Percentiles rank a stretch among this genome's conserved stretches.
Conservation (phyloP, 2,797 vertebrate genomes). For the Parotocinclus haroldoi region DNA sequence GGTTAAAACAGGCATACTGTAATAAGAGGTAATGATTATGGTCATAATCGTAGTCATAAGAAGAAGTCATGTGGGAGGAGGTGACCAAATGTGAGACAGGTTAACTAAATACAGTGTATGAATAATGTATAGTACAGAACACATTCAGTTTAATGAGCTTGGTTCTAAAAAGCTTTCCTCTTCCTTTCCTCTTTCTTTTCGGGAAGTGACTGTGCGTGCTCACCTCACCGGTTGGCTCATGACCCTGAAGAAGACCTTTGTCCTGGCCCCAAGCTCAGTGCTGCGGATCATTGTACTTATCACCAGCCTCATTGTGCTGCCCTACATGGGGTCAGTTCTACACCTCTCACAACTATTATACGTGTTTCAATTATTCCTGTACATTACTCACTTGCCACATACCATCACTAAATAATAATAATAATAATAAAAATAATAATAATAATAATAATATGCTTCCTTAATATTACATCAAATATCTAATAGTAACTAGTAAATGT, state of each 20-base stretch:
- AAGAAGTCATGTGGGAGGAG: background rate
- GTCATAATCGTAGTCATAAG: background rate
- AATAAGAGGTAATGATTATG: conserved; percentile 1
- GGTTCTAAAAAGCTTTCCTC: no score
- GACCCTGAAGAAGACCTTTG: conserved; percentile 98
- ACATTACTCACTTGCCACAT: no score
- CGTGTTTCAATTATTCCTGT: no score
- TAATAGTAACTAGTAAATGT: no score
- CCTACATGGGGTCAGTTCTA: conserved; percentile 90
- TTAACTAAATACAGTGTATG: background rate
- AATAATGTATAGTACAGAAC: background rate
- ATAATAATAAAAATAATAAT: no score
- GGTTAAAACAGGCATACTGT: background rate
- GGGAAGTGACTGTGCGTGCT: conserved; percentile 89
- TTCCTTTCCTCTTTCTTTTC: conserved; percentile 11
- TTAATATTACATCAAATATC: no score
- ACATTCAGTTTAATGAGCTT: no score
- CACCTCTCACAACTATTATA: background rate
- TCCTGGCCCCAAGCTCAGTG: conserved; percentile 95
- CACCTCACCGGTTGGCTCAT: conserved; percentile 98
- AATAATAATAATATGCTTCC: no score
- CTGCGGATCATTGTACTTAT: conserved; percentile 97
- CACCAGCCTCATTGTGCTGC: conserved; percentile 93
- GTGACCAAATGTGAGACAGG: background rate
- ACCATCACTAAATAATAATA: no score